These are phyloP conservation scores for Mallotus villosus DNA, from an alignment of 2,797 vertebrate species.

Conservation along the genomic window DNA sequence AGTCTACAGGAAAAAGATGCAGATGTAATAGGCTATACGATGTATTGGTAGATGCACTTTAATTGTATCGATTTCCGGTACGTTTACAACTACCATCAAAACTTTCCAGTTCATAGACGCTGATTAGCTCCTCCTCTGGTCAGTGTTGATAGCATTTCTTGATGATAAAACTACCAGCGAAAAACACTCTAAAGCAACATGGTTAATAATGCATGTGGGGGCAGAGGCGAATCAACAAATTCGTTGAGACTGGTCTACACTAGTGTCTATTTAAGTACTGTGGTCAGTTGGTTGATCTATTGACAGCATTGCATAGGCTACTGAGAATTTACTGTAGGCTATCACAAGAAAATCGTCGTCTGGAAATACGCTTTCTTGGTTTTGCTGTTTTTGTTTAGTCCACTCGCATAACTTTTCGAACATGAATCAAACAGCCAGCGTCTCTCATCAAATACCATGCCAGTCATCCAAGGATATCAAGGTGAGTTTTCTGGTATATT, in stretches of 20 bases:
- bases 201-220: not conserved
- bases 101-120: not conserved
- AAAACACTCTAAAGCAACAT: not conserved
- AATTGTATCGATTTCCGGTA: not conserved
- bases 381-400: not conserved
- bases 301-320: too few relatives aligned
- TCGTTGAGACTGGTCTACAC: too few relatives aligned
- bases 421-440: conserved; percentile 72
- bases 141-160: not conserved
- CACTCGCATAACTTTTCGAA: conserved; percentile 2
- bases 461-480: conserved; percentile 58
- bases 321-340: too few relatives aligned
- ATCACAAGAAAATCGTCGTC: not conserved
- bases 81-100: not conserved
- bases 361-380: not conserved
- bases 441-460: conserved; percentile 70
- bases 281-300: too few relatives aligned
- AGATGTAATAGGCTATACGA: not conserved
- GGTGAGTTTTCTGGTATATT: conserved; percentile 44
- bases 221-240: too few relatives aligned
- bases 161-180: not conserved
- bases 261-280: too few relatives aligned
- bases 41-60: not conserved
- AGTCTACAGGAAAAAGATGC: not conserved
- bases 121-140: not conserved